Evolutionary conservation across 1,140 invertebrate species (phyloP), one percentile per base, ranked within the genome.

Genomic region (Leptonema lineaticorne): DNA sequence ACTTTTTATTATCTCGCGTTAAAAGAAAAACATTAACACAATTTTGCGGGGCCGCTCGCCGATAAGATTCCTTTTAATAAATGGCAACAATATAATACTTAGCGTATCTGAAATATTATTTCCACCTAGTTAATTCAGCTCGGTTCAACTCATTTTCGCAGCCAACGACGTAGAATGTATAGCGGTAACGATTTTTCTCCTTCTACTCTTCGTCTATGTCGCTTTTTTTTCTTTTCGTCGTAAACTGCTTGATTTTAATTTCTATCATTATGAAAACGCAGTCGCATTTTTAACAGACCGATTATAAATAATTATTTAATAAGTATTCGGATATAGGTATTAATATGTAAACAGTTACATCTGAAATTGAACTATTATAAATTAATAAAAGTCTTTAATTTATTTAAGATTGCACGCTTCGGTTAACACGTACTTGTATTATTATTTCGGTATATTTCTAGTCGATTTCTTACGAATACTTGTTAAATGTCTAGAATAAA

Each of bases 41-140:
- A 58, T 29, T 56, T 37, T 56, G 48, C 27, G 50, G 46, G 18
- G 64, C 64, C 33, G 57, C n/a, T 37, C 16, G 64, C 29, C 53
- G 67, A 68, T 68, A 68, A 68, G 58, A 41, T 68, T 63, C 37
- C 18, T 20, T 28, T 68, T 62, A 68, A 53, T 62, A 68, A 62
- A 68, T 60, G 46, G 33, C 30, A 68, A 63, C 58, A 68, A 68
- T 68, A 53, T 62, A 62, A 68, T 68, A 27, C 67, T 59, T 60
- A 64, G 59, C 67, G 48, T 63, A 69, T 69, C 67, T 63, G 33
- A 63, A 64, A 69, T 63, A 69, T 63, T 69, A 69, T 69, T 69
- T 69, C 67, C 67, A 63, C 59, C 59, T 63, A 63, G 67, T 69
- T 69, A 69, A 57, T 57, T 66, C 56, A 50, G 62, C 62, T 45